Evolutionary conservation across 1,140 invertebrate species (phyloP), one percentile per base, ranked within the genome.

Genomic region (Bombyx mandarina): DNA sequence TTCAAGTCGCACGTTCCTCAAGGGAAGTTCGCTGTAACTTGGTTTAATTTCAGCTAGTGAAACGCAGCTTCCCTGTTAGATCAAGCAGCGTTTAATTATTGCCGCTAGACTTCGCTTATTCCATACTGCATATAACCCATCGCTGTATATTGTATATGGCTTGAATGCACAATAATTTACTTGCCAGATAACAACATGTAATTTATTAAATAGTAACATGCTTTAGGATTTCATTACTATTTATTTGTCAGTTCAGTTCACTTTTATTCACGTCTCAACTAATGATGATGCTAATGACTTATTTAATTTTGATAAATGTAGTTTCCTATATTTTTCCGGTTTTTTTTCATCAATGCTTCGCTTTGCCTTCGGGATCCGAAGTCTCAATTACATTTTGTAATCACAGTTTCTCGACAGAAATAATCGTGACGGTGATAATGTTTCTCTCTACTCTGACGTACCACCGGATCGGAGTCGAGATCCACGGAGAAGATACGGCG

Each of bases 61-160:
- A 72, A 74, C 69, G 70, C 69, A 73, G 70, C 65, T 69, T 71
- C 72, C 65, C 59, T 63, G 63, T 66, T 52, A 45, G 56, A 46
- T 54, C 56, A 65, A 60, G 59, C 18, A 66, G 60, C 76, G 75
- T 82, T 79, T 78, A 80, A 82, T 78, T 79, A 79, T 75, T 69
- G 69, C 67, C 67, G 63, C 67, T 70, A 77, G 77, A 68, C 72
- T 73, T 74, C 59, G 71, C 73, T 79, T 77, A 82, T 80, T 79
- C 73, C 66, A 75, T 73, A 73, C 72, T 67, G 71, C 71, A 69
- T 70, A 68, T 63, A 67, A 66, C 2, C 70, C 61, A 9, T 45
- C 18, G 50, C 18, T 68, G 65, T 64, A 66, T 71, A 75, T 74
- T 71, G 68, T 66, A 70, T 64, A 70, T 58, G 44, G 7, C 53